Evolutionary conservation across 2,888 invertebrate species (phyloP).

Genomic region (Drosophila kanekoi): DNA sequence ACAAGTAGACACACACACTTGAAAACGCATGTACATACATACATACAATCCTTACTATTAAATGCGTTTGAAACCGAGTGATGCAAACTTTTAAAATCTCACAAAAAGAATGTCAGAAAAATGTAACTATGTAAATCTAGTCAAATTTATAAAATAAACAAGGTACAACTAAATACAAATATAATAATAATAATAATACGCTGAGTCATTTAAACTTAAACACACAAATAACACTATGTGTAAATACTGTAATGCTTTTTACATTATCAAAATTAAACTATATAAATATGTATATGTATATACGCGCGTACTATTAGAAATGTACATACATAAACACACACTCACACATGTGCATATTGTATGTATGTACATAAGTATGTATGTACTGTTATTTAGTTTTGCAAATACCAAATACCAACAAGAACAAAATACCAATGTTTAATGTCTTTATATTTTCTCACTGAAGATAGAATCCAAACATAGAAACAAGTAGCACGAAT

Average conservation of each 20-base stretch:
- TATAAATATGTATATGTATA: slow-evolving; percentile 6
- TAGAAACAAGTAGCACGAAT: slow-evolving; percentile 17
- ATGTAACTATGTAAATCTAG: slow-evolving; percentile 61
- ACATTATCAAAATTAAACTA: slow-evolving; percentile 7
- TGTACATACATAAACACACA: neutral
- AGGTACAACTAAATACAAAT: slow-evolving; percentile 18
- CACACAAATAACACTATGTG: slow-evolving; percentile 22
- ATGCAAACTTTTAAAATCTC: slow-evolving; percentile 24
- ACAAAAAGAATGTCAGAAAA: slow-evolving; percentile 22
- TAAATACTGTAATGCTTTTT: slow-evolving; percentile 36
- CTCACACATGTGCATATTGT: slow-evolving; percentile 7
- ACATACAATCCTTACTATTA: slow-evolving; percentile 11
- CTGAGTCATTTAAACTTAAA: slow-evolving; percentile 10
- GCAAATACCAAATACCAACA: neutral
- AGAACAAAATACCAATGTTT: neutral
- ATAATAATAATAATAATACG: neutral
- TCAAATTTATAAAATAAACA: slow-evolving; percentile 65
- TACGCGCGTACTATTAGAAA: slow-evolving; percentile 4
- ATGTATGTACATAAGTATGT: slow-evolving; percentile 1
- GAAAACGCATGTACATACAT: slow-evolving; percentile 23
- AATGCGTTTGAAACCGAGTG: slow-evolving; percentile 32
- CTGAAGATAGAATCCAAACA: slow-evolving; percentile 9
- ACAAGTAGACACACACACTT: neutral
- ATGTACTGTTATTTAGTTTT: slow-evolving; percentile 8
- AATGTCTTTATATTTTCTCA: slow-evolving; percentile 5